Base-by-base conservation (phyloP, 2,888 invertebrate genomes). In the Aporophyla nigra region DNA sequence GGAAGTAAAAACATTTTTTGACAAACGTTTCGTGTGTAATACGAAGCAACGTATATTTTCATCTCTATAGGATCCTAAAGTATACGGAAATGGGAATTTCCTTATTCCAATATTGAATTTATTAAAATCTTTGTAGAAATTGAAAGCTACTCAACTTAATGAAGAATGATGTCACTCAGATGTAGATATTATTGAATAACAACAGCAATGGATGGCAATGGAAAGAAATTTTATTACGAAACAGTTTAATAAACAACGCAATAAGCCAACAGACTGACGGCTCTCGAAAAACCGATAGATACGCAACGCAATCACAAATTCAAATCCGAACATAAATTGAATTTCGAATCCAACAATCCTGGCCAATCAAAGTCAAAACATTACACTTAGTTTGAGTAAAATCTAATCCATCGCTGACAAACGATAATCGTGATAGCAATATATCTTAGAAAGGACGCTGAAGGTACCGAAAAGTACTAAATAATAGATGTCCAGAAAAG, bases 391-490 rank as follows among this genome's bases (percentile, higher is more conserved):
- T 80, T 76, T 61, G 72, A 72, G 40, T 83, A 62, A 65, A 82
- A 85, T 79, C 33, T 80, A 89, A 90, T 88, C 89, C 85, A 80
- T 86, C 79, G 87, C 82, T 90, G 90, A 90, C 90, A 89, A 90
- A 89, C 77, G 77, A 83, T 83, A 73, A 82, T 74, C 80, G 53
- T 87, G 82, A 82, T 82, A 77, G 83, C 86, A 87, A 87, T 88
- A 89, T 84, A 89, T 89, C 88, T 88, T 84, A 78, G 84, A 85
- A 81, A 83, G 81, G 76, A 86, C 86, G 86, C 85, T 87, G 84
- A 83, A 33, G 78, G 87, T 88, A 88, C 85, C 86, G 77, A 88
- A 88, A 87, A 89, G 87, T 88, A 91, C 91, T 92, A 91, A 92
- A 92, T 90, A 91, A 90, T 86, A 87, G 82, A 82, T 85, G 88